These are phyloP conservation scores for Platichthys flesus DNA, from an alignment of 2,113 vertebrate genomes.

Conservation along the genomic window DNA sequence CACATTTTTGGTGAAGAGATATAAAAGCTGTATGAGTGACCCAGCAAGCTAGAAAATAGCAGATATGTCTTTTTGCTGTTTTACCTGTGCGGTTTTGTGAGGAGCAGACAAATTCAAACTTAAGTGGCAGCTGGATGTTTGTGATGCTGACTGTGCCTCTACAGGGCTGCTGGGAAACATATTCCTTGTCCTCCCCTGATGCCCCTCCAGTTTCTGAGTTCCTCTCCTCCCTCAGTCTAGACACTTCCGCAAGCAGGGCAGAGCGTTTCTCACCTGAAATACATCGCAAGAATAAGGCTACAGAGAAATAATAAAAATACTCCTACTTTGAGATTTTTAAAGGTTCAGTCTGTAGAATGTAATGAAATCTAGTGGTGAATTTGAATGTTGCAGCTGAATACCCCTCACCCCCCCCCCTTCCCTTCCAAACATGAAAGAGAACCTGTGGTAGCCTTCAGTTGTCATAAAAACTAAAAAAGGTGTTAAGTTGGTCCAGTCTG, in stretches of 20 bases:
- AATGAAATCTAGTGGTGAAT: no score
- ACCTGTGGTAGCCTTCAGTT: no score
- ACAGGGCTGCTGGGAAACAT: conserved; percentile 72
- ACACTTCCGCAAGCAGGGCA: conserved; percentile 77
- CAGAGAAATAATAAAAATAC: background rate
- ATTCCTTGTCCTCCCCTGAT: conserved; percentile 4
- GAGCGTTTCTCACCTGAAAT: conserved; percentile 80
- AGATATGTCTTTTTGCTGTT: background rate
- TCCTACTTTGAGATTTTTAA: no score
- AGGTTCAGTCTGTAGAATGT: no score
- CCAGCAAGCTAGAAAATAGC: no score
- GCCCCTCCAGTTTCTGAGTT: conserved; percentile 16
- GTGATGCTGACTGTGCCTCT: conserved; percentile 80
- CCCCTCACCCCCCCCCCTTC: no score
- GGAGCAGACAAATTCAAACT: conserved; percentile 84
- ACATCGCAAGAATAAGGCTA: background rate
- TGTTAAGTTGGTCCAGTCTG: no score
- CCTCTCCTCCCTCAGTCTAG: conserved; percentile 69
- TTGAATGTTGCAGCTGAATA: no score
- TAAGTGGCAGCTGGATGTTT: conserved; percentile 83
- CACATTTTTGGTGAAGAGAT: background rate
- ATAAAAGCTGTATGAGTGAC: background rate
- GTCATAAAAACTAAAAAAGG: no score
- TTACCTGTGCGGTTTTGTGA: conserved; percentile 74
- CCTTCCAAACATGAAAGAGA: no score